Evolutionary conservation across 2,888 invertebrate species (phyloP), one percentile per base, ranked within the genome.

Genomic region (Geophilus truncorum): DNA sequence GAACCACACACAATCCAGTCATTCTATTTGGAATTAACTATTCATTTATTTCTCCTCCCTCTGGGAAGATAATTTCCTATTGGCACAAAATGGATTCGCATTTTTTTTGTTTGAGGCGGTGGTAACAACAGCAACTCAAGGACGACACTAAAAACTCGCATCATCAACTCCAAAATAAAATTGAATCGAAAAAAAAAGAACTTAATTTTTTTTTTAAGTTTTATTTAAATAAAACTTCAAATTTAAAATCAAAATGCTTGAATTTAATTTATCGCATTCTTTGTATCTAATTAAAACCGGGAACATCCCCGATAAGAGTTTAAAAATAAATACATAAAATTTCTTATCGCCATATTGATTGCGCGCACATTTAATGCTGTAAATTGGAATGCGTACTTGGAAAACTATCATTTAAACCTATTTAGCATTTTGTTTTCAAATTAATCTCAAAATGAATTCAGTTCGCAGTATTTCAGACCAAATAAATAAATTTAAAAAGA

Each of bases 21-120:
- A 70, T 70, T 70, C 70, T 70, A 70, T 70, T 70, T 70, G 70
- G 70, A 70, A 70, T 70, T 70, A 70, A 70, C 70, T 70, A 70
- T 70, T 28, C 70, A 70, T 70, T 70, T 70, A 70, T 70, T 70
- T 70, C 70, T 70, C 70, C 25, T 70, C 70, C 70, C 70, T 70
- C 25, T 70, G 28, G 70, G 70, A 70, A 70, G 70, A 70, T 70
- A 70, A 70, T 70, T 70, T 70, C 70, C 70, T 70, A 70, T 70
- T 70, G 70, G 70, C 70, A 70, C 70, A 70, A 70, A 70, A 70
- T 70, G 28, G 70, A 70, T 70, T 70, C 70, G 9, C 70, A 25
- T 62, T 70, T 70, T 70, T 70, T 28, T n/a, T 28, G 3, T 23
- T 23, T 57, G 5, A 6, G 10, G 23, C 15, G 70, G 28, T 70